Evolutionary conservation across 2,888 invertebrate species (phyloP), one percentile per base, ranked within the genome.

Genomic region (Mantis religiosa): DNA sequence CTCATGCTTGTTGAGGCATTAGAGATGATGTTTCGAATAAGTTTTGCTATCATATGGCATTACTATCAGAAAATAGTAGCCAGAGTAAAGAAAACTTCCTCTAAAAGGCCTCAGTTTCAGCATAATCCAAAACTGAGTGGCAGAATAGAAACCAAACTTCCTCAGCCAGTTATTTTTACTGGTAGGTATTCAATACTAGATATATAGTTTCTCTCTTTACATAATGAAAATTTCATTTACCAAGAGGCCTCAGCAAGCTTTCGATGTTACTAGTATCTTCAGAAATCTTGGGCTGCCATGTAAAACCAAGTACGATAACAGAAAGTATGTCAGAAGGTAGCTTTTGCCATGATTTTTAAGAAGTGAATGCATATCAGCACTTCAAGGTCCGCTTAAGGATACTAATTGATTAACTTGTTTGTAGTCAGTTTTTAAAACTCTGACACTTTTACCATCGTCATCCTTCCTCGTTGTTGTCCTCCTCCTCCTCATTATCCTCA

Each of bases 1-100:
- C 88, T 91, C 14, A 90, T 90, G 90, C 88, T 91, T 12, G 84
- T 91, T 28, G 91, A 91, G 86, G 87, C 89, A 28, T 15, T 89
- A 27, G 90, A 90, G 83, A 88, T 89, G 27, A 82, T 89, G 20
- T 41, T 82, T 47, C 71, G 88, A 2, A 54, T 88, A 7, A 0
- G 47, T 12, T 54, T 82, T 83, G 41, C 41, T 47, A n/a, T 28
- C 47, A 28, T 27, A 12, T 3, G 27, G 85, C 30, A 88, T 82
- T 88, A 82, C 28, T 34, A 28, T 20, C 54, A 28, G 47, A 84
- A 20, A 28, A 20, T 84, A n/a, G 71, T 28, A 14, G 28, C 84
- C 15, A 28, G 25, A 20, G 1, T 71, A 6, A 28, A 25, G 20
- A 85, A 85, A 85, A 34, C 71, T 9, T 28, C 34, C 28, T n/a